phyloP scores from a whole-genome alignment of 1,140 invertebrate species.

The Microvelia longipes region DNA sequence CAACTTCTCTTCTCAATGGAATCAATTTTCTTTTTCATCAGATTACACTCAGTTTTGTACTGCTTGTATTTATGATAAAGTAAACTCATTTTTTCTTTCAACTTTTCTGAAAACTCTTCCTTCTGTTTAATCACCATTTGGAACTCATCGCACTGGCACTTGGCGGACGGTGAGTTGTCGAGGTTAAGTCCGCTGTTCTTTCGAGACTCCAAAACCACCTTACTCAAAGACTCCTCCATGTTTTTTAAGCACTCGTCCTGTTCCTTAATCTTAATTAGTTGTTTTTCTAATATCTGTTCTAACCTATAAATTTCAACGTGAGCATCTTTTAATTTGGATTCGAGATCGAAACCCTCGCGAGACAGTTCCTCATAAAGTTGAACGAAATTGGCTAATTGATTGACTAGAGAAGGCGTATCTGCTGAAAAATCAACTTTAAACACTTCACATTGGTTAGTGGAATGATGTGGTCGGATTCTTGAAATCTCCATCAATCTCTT shows the following conservation, averaged over 20 bases:
- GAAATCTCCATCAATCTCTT: background rate
- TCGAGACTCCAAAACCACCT: background rate
- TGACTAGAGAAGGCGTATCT: background rate
- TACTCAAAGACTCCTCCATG: background rate
- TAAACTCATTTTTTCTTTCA: background rate
- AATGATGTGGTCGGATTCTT: background rate
- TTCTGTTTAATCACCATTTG: background rate
- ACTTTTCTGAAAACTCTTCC: background rate
- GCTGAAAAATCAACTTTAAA: background rate
- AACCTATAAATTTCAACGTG: background rate
- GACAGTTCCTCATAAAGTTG: background rate
- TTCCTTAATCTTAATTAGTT: background rate
- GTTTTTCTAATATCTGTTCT: background rate
- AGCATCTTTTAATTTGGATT: background rate
- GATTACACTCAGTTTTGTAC: background rate
- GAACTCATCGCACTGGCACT: background rate
- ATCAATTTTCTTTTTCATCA: background rate
- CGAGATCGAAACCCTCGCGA: background rate
- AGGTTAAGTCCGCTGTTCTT: background rate
- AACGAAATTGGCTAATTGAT: background rate
- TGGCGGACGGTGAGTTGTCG: background rate
- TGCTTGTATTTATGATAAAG: conserved; percentile 1
- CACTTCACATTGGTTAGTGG: background rate
- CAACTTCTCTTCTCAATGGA: background rate
- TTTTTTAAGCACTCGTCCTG: background rate